phyloP scores from a whole-genome alignment of 1,140 invertebrate species.

The Oryzaephilus surinamensis region DNA sequence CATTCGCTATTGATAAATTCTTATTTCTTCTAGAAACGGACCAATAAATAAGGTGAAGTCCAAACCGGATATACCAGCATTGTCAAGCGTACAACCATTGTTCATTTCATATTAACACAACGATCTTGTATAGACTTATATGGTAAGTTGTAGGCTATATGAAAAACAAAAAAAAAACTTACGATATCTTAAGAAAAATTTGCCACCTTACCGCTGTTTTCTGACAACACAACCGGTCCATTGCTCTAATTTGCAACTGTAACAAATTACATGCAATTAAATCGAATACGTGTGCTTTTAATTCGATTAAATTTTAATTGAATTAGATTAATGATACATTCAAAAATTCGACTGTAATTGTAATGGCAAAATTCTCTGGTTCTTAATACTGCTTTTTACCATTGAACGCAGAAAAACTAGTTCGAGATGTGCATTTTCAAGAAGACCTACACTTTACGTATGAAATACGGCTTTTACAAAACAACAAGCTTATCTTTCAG shows the following conservation, averaged over 20 bases:
- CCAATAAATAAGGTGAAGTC: constrained; percentile 26
- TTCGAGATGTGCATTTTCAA: too few species aligned
- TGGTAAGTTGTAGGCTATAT: constrained; percentile 15
- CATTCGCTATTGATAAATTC: constrained; percentile 29
- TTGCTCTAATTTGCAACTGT: constrained; percentile 14
- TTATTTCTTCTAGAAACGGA: constrained; percentile 26
- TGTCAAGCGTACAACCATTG: constrained; percentile 29
- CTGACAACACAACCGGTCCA: too few species aligned
- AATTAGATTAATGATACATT: constrained; percentile 9
- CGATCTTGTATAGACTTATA: constrained; percentile 22
- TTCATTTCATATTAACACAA: constrained; percentile 31
- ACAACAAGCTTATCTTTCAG: too few species aligned
- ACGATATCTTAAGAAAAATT: constrained; percentile 19
- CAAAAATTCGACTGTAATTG: too few species aligned
- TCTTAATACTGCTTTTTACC: too few species aligned
- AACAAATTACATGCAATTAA: constrained; percentile 20
- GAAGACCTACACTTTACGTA: too few species aligned
- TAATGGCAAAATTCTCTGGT: too few species aligned
- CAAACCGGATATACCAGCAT: constrained; percentile 23
- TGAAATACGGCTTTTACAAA: too few species aligned
- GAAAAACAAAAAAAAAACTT: constrained; percentile 9
- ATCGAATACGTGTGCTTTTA: constrained; percentile 13
- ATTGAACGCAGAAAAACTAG: too few species aligned
- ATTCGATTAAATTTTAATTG: constrained; percentile 15
- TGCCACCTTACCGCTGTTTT: constrained; percentile 15